Percentiles rank a stretch among this genome's conserved stretches.
These are phyloP conservation scores for Heliocidaris tuberculata DNA, from an alignment of 35 echinoderm and acorn worm genomes.

Conservation along the genomic window DNA sequence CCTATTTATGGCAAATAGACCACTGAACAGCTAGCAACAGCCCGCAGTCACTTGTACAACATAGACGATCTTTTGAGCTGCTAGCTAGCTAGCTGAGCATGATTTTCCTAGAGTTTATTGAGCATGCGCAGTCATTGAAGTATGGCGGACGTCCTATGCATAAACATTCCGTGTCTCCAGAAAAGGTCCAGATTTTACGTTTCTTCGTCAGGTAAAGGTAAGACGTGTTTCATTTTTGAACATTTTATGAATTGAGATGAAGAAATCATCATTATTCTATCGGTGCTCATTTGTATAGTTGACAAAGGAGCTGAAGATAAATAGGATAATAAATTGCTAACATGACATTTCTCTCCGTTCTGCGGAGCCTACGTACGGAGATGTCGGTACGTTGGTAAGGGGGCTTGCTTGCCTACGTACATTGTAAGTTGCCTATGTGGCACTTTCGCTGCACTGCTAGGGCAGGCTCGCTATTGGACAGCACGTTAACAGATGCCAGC, in stretches of 20 bases:
- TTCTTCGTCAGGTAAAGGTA: constrained; percentile 51
- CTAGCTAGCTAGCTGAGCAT: too few species aligned
- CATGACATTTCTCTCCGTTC: constrained; percentile 49
- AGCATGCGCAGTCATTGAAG: constrained; percentile 47
- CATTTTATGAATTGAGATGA: not conserved
- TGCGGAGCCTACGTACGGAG: constrained; percentile 12
- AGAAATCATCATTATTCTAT: constrained; percentile 29
- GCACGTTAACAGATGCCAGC: constrained; percentile 44
- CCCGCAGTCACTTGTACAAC: not conserved
- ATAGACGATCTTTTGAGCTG: not conserved
- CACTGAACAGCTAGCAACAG: not conserved
- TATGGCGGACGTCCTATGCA: constrained; percentile 53
- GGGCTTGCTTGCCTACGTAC: constrained; percentile 39
- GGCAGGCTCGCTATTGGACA: constrained; percentile 32
- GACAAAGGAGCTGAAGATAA: constrained; percentile 21
- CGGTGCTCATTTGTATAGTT: not conserved
- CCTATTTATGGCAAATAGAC: not conserved
- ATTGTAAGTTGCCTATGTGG: constrained; percentile 52
- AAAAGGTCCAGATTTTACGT: constrained; percentile 51
- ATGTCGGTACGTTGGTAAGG: constrained; percentile 15
- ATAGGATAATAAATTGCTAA: constrained; percentile 39
- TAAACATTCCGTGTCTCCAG: constrained; percentile 53
- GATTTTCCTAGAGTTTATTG: constrained; percentile 3
- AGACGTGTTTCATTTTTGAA: not conserved
- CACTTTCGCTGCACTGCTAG: constrained; percentile 40